phyloP scores from a whole-genome alignment of 1,140 invertebrate species.

The Camponotus floridanus region DNA sequence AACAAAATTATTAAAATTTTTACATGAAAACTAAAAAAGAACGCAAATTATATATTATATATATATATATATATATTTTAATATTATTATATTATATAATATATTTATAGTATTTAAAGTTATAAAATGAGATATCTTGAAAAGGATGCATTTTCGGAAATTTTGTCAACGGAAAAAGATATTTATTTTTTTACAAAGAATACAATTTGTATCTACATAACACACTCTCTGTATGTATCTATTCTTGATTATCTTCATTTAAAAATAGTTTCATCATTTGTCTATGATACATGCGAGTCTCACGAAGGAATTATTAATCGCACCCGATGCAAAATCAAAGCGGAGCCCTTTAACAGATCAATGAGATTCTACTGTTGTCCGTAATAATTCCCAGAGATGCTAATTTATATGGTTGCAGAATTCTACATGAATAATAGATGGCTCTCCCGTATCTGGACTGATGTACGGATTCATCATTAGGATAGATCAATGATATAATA shows the following conservation, averaged over 20 bases:
- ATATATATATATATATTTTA: too few relatives aligned
- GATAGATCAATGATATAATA: constrained; percentile 63
- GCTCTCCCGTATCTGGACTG: constrained; percentile 24
- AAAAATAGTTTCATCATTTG: neutral
- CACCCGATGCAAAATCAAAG: constrained; percentile 11
- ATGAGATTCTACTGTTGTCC: neutral
- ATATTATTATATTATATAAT: too few relatives aligned
- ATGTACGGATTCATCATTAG: constrained; percentile 40
- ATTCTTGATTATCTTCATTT: neutral
- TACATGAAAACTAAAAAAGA: too few relatives aligned
- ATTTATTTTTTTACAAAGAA: too few relatives aligned
- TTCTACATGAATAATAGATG: constrained; percentile 61
- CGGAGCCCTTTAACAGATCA: constrained; percentile 22
- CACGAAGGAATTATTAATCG: neutral
- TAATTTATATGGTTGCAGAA: constrained; percentile 44
- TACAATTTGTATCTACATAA: too few relatives aligned
- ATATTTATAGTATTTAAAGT: too few relatives aligned
- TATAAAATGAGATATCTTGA: too few relatives aligned
- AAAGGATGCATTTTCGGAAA: too few relatives aligned
- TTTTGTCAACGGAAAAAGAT: too few relatives aligned
- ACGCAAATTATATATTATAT: too few relatives aligned
- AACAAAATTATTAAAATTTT: too few relatives aligned
- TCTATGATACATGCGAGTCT: neutral
- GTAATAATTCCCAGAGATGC: constrained; percentile 30
- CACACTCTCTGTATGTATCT: neutral